These are phyloP conservation scores for Ganaspis brasiliensis DNA, from an alignment of 2,888 invertebrate genomes.

Conservation along the genomic window DNA sequence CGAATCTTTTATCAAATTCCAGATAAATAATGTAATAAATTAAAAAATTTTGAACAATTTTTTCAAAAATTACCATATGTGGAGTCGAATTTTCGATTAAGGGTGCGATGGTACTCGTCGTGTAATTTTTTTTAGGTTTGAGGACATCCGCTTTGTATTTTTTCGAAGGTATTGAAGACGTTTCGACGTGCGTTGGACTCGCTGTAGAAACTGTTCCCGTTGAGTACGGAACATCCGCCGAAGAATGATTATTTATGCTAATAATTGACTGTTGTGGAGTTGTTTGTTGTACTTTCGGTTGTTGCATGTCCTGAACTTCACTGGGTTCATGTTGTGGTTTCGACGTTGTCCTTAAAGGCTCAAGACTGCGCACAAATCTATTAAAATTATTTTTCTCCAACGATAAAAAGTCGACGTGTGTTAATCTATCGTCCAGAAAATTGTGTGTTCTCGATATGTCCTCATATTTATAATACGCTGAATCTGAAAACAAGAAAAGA, in stretches of 20 bases:
- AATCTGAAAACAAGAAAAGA: constrained; percentile 60
- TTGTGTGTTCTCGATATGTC: constrained; percentile 45
- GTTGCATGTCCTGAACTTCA: constrained; percentile 48
- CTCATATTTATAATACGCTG: constrained; percentile 61
- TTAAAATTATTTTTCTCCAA: background rate
- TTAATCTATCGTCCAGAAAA: constrained; percentile 39
- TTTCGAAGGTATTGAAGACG: constrained; percentile 47
- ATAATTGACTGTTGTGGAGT: constrained; percentile 52
- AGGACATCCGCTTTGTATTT: constrained; percentile 41
- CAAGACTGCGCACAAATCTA: constrained; percentile 4
- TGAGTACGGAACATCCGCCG: constrained; percentile 66
- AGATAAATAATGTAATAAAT: too few species aligned
- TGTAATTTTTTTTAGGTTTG: constrained; percentile 52
- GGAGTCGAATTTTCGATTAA: constrained; percentile 55
- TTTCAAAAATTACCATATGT: constrained; percentile 29
- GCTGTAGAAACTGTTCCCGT: constrained; percentile 56
- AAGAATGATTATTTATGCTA: constrained; percentile 54
- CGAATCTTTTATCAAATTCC: too few species aligned
- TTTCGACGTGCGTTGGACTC: constrained; percentile 32
- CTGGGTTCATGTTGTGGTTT: constrained; percentile 39
- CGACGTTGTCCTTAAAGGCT: background rate
- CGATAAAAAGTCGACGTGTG: constrained; percentile 44
- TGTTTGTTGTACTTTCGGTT: constrained; percentile 43
- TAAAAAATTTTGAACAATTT: too few species aligned
- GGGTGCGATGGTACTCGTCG: constrained; percentile 64